Evolutionary conservation across 1,140 invertebrate species (phyloP).

Genomic region (Drosophila oshimai): DNA sequence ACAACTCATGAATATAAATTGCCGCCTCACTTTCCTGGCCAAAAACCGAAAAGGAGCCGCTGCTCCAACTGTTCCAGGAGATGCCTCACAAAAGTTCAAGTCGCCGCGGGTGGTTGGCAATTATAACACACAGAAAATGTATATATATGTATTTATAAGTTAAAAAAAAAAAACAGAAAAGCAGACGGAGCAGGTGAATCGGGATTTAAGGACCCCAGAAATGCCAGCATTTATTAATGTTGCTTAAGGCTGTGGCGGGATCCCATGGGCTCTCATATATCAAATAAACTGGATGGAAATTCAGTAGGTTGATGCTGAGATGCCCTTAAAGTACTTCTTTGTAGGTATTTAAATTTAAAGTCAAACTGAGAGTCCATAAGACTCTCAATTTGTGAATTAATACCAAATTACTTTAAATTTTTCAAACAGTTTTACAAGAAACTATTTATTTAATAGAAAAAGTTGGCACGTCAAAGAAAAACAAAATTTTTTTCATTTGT

Average conservation of each 20-base stretch:
- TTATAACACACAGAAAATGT: conserved; percentile 54
- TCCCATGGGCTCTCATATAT: conserved; percentile 31
- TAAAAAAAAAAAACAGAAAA: conserved; percentile 1
- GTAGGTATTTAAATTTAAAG: too few relatives aligned
- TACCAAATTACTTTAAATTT: too few relatives aligned
- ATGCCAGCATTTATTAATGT: conserved; percentile 37
- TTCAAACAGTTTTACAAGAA: too few relatives aligned
- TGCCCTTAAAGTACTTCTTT: background rate
- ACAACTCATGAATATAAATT: conserved; percentile 81
- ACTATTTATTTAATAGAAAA: too few relatives aligned
- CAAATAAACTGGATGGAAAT: conserved; percentile 10
- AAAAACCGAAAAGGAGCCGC: conserved; percentile 7
- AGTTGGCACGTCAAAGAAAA: too few relatives aligned
- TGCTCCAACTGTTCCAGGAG: conserved; percentile 25
- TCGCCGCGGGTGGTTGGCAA: conserved; percentile 64
- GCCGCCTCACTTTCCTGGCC: conserved; percentile 56
- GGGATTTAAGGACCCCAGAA: conserved; percentile 32
- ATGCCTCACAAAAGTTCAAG: conserved; percentile 45
- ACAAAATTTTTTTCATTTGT: too few relatives aligned
- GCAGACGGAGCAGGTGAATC: conserved; percentile 33
- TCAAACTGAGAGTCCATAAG: too few relatives aligned
- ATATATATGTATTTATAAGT: background rate
- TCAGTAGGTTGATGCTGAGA: background rate
- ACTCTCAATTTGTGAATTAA: too few relatives aligned
- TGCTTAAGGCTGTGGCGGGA: conserved; percentile 8